Conservation (phyloP, 2,888 invertebrate genomes). For the Cataglyphis rosenhaueri region DNA sequence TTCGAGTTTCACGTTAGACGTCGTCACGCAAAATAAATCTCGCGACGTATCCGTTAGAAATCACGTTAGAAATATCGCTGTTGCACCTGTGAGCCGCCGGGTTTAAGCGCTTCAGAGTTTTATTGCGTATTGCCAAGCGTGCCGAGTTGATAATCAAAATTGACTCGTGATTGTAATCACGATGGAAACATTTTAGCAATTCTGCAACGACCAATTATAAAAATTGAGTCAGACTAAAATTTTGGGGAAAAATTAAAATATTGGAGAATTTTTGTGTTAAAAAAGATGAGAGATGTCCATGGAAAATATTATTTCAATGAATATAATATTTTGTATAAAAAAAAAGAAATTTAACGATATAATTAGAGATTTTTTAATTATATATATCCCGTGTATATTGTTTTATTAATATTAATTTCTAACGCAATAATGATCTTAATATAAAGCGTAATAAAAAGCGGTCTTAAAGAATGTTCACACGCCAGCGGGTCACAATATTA, state of each 20-base stretch:
- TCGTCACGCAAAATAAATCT: slow-evolving; percentile 52
- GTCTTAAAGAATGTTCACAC: slow-evolving; percentile 30
- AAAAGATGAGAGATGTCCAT: neutral
- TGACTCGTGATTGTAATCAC: slow-evolving; percentile 18
- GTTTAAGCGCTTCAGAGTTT: slow-evolving; percentile 32
- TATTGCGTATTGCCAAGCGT: slow-evolving; percentile 25
- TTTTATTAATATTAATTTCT: slow-evolving; percentile 36
- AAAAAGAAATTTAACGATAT: neutral
- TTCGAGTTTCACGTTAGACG: slow-evolving; percentile 30
- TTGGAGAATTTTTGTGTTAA: neutral
- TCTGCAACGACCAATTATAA: slow-evolving; percentile 15
- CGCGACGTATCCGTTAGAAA: slow-evolving; percentile 46
- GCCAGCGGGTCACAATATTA: slow-evolving; percentile 31
- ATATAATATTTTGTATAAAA: neutral
- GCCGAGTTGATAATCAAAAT: slow-evolving; percentile 2
- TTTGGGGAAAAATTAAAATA: slow-evolving; percentile 3
- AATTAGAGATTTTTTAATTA: neutral
- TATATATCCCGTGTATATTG: neutral
- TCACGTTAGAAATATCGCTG: slow-evolving; percentile 35
- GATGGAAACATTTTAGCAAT: neutral
- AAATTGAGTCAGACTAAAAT: neutral
- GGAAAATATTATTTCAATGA: neutral
- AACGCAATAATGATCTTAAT: slow-evolving; percentile 1
- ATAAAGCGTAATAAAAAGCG: neutral
- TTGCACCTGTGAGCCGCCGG: slow-evolving; percentile 25